A percentile compares a stretch with the other conserved stretches of the same genome.
Conservation (phyloP, 2,888 invertebrate genomes). For the Phengaris alcon region DNA sequence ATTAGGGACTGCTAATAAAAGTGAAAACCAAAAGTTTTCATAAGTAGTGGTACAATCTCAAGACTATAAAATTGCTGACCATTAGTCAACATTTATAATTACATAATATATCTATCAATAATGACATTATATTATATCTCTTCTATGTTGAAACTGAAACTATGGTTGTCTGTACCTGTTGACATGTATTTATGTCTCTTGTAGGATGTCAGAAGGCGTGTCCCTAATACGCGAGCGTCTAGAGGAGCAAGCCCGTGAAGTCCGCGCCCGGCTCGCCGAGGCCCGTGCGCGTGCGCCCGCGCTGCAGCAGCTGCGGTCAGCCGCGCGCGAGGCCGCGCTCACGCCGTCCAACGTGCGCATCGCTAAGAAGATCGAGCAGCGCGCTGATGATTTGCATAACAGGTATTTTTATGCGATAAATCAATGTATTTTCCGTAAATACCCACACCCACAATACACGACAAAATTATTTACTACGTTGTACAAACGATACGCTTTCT, state of each 20-base stretch:
- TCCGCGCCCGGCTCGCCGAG: slow-evolving; percentile 89
- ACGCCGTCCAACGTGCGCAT: slow-evolving; percentile 91
- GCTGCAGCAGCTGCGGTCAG: slow-evolving; percentile 88
- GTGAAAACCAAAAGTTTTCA: no score
- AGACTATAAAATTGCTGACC: no score
- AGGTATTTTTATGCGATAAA: slow-evolving; percentile 47
- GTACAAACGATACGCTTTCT: no score
- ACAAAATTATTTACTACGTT: no score
- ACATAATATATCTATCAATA: no score
- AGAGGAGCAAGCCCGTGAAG: slow-evolving; percentile 93
- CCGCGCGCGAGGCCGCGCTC: slow-evolving; percentile 88
- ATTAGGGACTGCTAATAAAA: no score
- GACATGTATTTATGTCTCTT: neutral
- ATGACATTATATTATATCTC: neutral
- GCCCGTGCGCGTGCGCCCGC: slow-evolving; percentile 92
- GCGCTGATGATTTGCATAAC: slow-evolving; percentile 90
- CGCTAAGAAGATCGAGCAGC: slow-evolving; percentile 92
- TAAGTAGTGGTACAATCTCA: no score
- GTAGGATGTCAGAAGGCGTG: slow-evolving; percentile 59
- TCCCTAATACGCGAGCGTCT: slow-evolving; percentile 92
- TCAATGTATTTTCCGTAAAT: no score
- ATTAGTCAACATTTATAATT: no score
- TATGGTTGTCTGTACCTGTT: no score
- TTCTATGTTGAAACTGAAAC: no score
- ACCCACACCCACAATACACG: no score